phyloP scores from a whole-genome alignment of 2,113 vertebrate genomes.

The Rhabdornis inornatus region DNA sequence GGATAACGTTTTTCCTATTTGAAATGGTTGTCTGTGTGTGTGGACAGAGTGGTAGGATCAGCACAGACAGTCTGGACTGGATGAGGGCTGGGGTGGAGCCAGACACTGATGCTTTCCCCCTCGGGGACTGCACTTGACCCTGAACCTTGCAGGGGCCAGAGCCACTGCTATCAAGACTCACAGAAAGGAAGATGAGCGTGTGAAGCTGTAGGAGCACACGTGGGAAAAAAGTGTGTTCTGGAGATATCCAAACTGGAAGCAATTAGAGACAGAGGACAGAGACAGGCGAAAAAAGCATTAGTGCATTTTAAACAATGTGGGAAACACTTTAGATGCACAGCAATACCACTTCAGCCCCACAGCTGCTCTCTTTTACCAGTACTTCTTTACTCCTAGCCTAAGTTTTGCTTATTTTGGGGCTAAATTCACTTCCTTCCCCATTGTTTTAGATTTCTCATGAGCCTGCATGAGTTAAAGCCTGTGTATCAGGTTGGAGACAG shows the following conservation, averaged over 20 bases:
- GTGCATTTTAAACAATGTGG: background rate
- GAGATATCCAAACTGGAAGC: background rate
- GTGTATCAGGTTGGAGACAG: fast-evolving
- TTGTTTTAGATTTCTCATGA: background rate
- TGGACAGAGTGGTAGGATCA: background rate
- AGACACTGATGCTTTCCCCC: background rate
- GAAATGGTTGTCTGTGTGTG: background rate
- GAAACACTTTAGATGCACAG: fast-evolving
- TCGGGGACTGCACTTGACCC: fast-evolving
- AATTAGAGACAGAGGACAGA: background rate
- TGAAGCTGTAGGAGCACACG: background rate
- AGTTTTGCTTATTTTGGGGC: background rate
- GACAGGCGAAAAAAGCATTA: fast-evolving
- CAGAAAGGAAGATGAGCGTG: background rate
- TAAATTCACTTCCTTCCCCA: background rate
- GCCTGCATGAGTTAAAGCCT: background rate
- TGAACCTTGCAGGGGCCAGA: background rate
- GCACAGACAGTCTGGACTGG: background rate
- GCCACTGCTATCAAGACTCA: background rate
- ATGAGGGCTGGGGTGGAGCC: background rate
- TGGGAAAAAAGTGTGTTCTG: background rate
- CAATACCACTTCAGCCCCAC: background rate
- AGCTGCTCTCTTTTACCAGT: background rate
- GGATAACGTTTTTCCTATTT: background rate
- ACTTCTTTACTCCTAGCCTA: background rate